Conservation (phyloP, 2,113 vertebrate species). For the Tyto alba region DNA sequence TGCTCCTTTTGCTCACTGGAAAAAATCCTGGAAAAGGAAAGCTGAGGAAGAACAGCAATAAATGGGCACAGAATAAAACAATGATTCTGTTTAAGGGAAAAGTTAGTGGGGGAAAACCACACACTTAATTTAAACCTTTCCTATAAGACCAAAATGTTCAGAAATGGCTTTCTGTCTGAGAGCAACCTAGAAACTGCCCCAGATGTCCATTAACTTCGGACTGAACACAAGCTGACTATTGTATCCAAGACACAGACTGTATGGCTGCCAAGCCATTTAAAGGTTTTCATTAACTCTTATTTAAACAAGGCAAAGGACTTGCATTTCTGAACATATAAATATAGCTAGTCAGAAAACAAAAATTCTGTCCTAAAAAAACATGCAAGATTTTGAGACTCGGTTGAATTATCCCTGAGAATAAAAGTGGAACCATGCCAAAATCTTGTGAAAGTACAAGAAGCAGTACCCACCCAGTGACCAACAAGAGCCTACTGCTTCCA, state of each 20-base stretch:
- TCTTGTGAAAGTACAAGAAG: background rate
- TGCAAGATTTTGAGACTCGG: accelerated
- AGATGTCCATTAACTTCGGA: conserved; percentile 40
- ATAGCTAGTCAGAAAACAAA: background rate
- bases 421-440: background rate
- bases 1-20: background rate
- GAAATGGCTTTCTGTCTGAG: conserved; percentile 20
- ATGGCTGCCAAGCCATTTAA: conserved; percentile 38
- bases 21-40: background rate
- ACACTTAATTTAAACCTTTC: conserved; percentile 28
- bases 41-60: background rate
- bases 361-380: background rate
- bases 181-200: background rate
- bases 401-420: background rate
- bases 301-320: conserved; percentile 35
- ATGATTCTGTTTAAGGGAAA: background rate
- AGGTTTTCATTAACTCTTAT: conserved; percentile 49
- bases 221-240: conserved; percentile 45
- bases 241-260: conserved; percentile 29
- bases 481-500: background rate
- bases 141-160: background rate
- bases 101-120: background rate
- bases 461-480: background rate
- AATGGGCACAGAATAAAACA: background rate
- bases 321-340: background rate